Evolutionary conservation across 2,797 vertebrate species (phyloP), one percentile per base, ranked within the genome.

Genomic region (Pyrocephalus nanus): DNA sequence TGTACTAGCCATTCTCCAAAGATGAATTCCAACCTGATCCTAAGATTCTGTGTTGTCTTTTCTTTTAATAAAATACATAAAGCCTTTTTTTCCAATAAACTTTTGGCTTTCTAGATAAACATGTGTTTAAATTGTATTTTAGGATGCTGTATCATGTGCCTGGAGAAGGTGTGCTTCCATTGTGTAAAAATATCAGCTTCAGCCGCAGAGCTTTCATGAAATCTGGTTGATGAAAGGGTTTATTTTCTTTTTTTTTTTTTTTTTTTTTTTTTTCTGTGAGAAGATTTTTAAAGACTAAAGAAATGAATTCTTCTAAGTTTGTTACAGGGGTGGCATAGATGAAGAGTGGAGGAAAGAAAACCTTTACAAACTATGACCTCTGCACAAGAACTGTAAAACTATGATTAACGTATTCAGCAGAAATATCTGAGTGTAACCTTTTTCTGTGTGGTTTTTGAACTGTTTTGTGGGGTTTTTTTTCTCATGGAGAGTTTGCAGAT

Each of bases 401-500:
- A 1, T 57, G 12, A 9, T 61, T 79, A 70, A 3, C 10, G 64
- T 82, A 36, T 57, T 90, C 20, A 43, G n/a, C 5, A 73, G 48
- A 86, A 88, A 66, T 77, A 40, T 26, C 25, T 32, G 51, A 30
- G 6, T 70, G 9, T 88, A 32, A 61, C 26, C 4, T 61, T 83
- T 69, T 57, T 15, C 45, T 86, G 4, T 30, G 18, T 69, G 26
- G 2, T 76, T 25, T 92, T 86, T 8, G 17, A 70, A 38, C 0
- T 38, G 0, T 11, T 53, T 29, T 23, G 2, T 4, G 7, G 5
- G n/a, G n/a, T n/a, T 19, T 45, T 65, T 34, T 38, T n/a, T 1
- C 14, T 76, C 3, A 4, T 20, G 22, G 6, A 47, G 17, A 70
- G 15, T 73, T 83, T 36, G 22, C 22, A 57, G 22, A 48, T 85